Evolutionary conservation across 2,113 vertebrate species (phyloP), one percentile per base, ranked within the genome.

Genomic region (Apodemus speciosus): DNA sequence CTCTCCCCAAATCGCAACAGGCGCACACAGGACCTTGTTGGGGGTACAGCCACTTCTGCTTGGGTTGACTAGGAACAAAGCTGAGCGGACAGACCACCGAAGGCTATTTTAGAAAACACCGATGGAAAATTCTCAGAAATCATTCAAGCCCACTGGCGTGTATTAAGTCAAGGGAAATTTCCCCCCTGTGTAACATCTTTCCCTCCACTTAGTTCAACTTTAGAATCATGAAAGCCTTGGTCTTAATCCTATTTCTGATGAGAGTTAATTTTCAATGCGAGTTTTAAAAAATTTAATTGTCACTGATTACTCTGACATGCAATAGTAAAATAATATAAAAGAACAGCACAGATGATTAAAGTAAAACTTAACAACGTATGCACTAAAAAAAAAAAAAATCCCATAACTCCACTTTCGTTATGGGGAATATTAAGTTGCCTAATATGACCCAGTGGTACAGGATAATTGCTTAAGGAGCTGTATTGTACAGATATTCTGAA

Each of bases 251-350:
- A 85, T 96, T 96, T 97, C 90, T 97, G 96, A 97, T 96, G 96
- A 97, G 95, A 97, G 96, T 97, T 97, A 95, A 96, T 97, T 97
- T 97, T 95, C 96, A 96, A 95, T 97, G 95, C 94, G 51, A 97
- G 95, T 94, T 95, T 96, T n/a, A 71, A 96, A 95, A 95, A 96
- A 95, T 96, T 95, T 96, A 97, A 97, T 97, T 97, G 95, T 96
- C 95, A 81, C 95, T 97, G 97, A 97, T 97, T 97, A 92, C 96
- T 96, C 94, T 96, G 96, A 97, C 95, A 97, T 95, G 91, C 89
- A 96, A 94, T 97, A 95, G 93, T 95, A 93, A 97, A 97, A 97
- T 96, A 97, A 95, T 96, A 90, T 95, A 93, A 96, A 95, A 97
- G 95, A 95, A 97, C 92, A 88, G 95, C 68, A 51, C 84, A 95